These are phyloP conservation scores for Megalonaias nervosa DNA, from an alignment of 1,140 invertebrate species.

Conservation along the genomic window DNA sequence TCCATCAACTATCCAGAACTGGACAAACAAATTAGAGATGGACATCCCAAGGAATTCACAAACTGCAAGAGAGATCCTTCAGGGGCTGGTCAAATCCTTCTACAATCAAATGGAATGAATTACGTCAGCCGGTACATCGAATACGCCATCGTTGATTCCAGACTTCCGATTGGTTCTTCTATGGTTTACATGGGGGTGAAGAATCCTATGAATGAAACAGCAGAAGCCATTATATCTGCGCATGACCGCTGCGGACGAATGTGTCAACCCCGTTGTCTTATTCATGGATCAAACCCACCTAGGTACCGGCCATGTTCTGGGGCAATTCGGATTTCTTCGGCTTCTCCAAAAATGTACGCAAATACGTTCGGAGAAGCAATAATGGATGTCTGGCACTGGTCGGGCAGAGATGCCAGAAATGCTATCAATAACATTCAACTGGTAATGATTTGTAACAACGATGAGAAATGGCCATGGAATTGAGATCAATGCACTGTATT, in stretches of 20 bases:
- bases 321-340: conserved; percentile 1
- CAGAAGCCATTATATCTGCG: conserved; percentile 15
- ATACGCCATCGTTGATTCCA: conserved; percentile 7
- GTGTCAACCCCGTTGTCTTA: conserved; percentile 14
- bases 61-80: background rate
- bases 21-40: too few species aligned
- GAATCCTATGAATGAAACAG: background rate
- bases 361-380: conserved; percentile 18
- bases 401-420: too few species aligned
- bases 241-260: conserved; percentile 21
- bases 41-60: background rate
- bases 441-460: too few species aligned
- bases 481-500: too few species aligned
- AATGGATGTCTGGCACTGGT: background rate
- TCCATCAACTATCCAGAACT: too few species aligned
- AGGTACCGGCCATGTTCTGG: conserved; percentile 15
- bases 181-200: conserved; percentile 9
- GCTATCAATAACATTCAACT: too few species aligned
- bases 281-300: background rate
- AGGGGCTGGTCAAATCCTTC: background rate
- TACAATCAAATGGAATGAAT: conserved; percentile 18
- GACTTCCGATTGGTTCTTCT: background rate
- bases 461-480: too few species aligned
- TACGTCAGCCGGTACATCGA: conserved; percentile 16
- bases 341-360: conserved; percentile 1